These are phyloP conservation scores for Perca fluviatilis DNA, from an alignment of 2,113 vertebrate genomes.

Conservation along the genomic window DNA sequence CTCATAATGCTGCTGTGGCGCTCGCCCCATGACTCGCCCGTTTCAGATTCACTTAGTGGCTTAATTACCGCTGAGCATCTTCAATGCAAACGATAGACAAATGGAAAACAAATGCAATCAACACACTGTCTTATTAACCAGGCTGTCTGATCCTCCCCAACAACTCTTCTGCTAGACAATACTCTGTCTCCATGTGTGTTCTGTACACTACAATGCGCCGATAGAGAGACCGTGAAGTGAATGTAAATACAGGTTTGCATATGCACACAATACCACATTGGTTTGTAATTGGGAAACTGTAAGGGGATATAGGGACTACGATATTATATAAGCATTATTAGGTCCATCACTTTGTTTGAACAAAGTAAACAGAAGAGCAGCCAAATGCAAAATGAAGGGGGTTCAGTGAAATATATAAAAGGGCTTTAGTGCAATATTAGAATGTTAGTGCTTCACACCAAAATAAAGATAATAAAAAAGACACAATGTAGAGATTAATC, in stretches of 20 bases:
- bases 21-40: slow-evolving; percentile 72
- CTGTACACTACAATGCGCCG: slow-evolving; percentile 53
- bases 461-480: neutral
- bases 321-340: slow-evolving; percentile 33
- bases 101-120: slow-evolving; percentile 85
- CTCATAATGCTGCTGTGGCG: slow-evolving; percentile 68
- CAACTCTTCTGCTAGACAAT: slow-evolving; percentile 54
- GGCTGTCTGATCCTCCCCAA: slow-evolving; percentile 68
- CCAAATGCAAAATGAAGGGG: slow-evolving; percentile 18
- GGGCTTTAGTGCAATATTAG: neutral
- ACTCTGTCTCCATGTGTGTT: slow-evolving; percentile 55
- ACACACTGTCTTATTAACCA: slow-evolving; percentile 80
- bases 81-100: slow-evolving; percentile 76
- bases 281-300: slow-evolving; percentile 61
- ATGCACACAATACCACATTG: slow-evolving; percentile 66
- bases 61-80: slow-evolving; percentile 80
- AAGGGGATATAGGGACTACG: slow-evolving; percentile 26
- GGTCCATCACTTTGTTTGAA: slow-evolving; percentile 44
- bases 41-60: slow-evolving; percentile 81
- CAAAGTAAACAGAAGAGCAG: slow-evolving; percentile 49
- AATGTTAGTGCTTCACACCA: neutral
- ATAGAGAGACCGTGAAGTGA: slow-evolving; percentile 54
- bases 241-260: slow-evolving; percentile 75
- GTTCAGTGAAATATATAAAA: too few species aligned
- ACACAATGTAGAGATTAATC: too few species aligned